Evolutionary conservation across 1,140 invertebrate species (phyloP), one percentile per base, ranked within the genome.

Genomic region (Drosophila littoralis): DNA sequence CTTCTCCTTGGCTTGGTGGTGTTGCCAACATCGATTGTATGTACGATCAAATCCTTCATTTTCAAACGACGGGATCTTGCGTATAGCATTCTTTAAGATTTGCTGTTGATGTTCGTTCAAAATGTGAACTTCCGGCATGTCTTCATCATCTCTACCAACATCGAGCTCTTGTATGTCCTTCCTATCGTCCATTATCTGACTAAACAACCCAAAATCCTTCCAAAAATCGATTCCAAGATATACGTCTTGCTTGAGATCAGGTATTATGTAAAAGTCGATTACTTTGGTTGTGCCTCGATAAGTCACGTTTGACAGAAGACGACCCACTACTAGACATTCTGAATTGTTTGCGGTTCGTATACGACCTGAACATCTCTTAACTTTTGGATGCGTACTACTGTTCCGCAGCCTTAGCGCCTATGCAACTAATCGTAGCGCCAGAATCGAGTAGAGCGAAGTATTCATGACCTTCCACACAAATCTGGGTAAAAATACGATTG

Each of bases 401-500:
- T 45, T 28, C n/a, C 5, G 42, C 42, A 7, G 58, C 66, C 8
- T 45, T 40, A 33, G 38, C 46, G 3, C 66, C 57, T n/a, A 52
- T 10, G 28, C 57, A 69, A 36, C 66, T 69, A 33, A 54, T 50
- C 6, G 55, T 69, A 6, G 66, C 57, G 15, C 66, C 66, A 1
- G 66, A 69, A 52, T 69, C 57, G 1, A 52, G n/a, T 4, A 52
- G 13, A 1, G 28, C 50, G 3, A 51, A 6, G 13, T 35, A 51
- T 0, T 33, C 7, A 1, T 51, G 0, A 7, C 28, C 35, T 66
- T 46, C 45, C 15, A 59, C 12, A 6, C 12, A 28, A 28, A 28
- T 50, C 1, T 10, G 17, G 5, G 2, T 12, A n/a, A 1, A 48
- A 22, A 10, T 0, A 10, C 36, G 36, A 38, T 38, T 38, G 36